These are phyloP conservation scores for Halyomorpha halys DNA, from an alignment of 1,140 invertebrate species.

Conservation along the genomic window DNA sequence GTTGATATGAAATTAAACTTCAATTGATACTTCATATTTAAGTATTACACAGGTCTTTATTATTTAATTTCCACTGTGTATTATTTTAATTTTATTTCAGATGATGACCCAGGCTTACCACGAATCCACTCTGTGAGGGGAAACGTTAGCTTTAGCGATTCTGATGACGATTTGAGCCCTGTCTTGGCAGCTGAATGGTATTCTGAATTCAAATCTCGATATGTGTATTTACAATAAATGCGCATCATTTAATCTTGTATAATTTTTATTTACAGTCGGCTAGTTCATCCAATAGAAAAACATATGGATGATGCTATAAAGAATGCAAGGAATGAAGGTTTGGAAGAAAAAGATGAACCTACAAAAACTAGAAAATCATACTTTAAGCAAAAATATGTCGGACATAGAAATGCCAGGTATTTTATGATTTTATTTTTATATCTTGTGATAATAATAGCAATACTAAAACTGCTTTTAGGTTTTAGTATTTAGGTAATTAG, in stretches of 20 bases:
- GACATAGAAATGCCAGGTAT: conserved; percentile 72
- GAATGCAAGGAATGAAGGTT: conserved; percentile 28
- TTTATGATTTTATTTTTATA: not conserved
- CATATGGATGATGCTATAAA: conserved; percentile 37
- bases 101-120: conserved; percentile 27
- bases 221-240: not conserved
- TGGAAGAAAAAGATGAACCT: conserved; percentile 1
- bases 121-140: too few species aligned
- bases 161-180: conserved; percentile 37
- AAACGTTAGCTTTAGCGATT: conserved; percentile 38
- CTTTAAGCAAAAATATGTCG: conserved; percentile 55
- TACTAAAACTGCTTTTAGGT: not conserved
- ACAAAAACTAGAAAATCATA: conserved; percentile 13
- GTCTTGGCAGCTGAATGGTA: conserved; percentile 15
- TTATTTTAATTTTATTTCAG: not conserved
- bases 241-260: not conserved
- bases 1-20: too few species aligned
- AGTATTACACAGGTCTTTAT: too few species aligned
- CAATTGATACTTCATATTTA: too few species aligned
- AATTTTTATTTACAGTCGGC: conserved; percentile 30
- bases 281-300: conserved; percentile 34
- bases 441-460: not conserved
- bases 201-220: conserved; percentile 18
- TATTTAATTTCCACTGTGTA: too few species aligned
- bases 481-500: too few species aligned